phyloP scores from a whole-genome alignment of 64 coral and sea anemone genomes.

The Porites australiensis region DNA sequence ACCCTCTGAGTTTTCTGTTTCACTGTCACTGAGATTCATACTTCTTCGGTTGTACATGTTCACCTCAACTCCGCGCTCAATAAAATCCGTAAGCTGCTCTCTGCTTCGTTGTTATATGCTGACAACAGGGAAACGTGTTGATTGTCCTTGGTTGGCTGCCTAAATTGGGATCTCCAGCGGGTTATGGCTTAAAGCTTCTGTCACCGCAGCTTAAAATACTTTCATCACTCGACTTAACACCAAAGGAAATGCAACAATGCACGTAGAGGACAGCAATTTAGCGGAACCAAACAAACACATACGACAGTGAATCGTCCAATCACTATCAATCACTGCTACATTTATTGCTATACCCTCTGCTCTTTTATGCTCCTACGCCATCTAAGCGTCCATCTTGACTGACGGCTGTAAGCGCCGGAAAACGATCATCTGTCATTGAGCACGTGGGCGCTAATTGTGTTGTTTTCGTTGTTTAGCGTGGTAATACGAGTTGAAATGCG shows the following conservation, averaged over 20 bases:
- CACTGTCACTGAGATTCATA: constrained; percentile 5
- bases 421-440: constrained; percentile 34
- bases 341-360: constrained; percentile 11
- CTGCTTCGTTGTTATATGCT: not conserved
- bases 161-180: not conserved
- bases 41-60: constrained; percentile 21
- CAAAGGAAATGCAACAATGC: not conserved
- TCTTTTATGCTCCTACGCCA: not conserved
- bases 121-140: not conserved
- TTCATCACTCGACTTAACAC: not conserved
- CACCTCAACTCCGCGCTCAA: no score
- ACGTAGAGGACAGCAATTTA: not conserved
- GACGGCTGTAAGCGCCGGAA: constrained; percentile 36
- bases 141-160: not conserved
- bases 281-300: not conserved
- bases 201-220: not conserved
- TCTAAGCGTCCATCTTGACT: constrained; percentile 47
- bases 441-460: constrained; percentile 27
- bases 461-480: constrained; percentile 22
- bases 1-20: not conserved
- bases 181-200: not conserved
- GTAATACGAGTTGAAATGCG: constrained; percentile 17
- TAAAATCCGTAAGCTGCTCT: no score
- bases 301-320: not conserved
- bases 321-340: not conserved